phyloP scores from a whole-genome alignment of 1,140 invertebrate species.

The Pachyrhynchus sulphureomaculatus region DNA sequence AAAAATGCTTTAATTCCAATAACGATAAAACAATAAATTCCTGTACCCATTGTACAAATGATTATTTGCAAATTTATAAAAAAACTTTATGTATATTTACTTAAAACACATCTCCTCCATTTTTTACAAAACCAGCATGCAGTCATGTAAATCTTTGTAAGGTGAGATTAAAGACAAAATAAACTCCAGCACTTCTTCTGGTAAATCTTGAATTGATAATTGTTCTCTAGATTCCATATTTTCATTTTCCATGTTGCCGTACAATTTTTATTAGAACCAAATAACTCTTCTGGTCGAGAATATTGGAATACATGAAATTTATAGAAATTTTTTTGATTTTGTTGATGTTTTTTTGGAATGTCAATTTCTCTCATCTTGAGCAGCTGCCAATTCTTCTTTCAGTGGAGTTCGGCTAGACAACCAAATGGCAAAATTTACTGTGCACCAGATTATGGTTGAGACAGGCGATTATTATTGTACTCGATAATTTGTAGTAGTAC shows the following conservation, averaged over 20 bases:
- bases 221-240: background rate
- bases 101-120: conserved; percentile 79
- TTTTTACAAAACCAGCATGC: conserved; percentile 81
- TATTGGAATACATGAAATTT: conserved; percentile 20
- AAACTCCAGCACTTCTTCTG: conserved; percentile 91
- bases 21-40: no score
- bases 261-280: background rate
- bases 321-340: conserved; percentile 9
- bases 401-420: no score
- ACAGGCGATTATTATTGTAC: no score
- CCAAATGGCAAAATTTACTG: no score
- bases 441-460: no score
- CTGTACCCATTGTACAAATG: no score
- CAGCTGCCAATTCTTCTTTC: no score
- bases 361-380: background rate
- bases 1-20: no score
- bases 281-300: background rate
- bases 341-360: conserved; percentile 27
- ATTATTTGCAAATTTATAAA: no score
- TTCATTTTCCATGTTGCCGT: background rate
- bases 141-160: conserved; percentile 84
- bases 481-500: no score
- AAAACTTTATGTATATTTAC: conserved; percentile 59
- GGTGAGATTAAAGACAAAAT: conserved; percentile 86
- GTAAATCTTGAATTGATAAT: conserved; percentile 66